Conservation (phyloP, 2,797 vertebrate species). For the Hirundo rustica region DNA sequence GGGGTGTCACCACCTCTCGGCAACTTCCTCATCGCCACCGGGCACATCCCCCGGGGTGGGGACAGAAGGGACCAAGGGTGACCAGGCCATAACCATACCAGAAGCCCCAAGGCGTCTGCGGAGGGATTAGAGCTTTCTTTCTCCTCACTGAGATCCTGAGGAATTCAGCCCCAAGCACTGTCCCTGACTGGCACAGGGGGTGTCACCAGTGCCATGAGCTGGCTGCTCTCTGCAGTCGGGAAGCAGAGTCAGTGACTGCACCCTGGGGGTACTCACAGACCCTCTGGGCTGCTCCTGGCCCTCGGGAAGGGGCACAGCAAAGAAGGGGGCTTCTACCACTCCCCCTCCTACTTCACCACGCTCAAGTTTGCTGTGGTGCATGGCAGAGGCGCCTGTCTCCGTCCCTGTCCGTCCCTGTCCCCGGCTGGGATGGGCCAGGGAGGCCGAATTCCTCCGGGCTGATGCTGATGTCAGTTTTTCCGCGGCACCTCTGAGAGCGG, state of each 20-base stretch:
- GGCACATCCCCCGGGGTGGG: neutral
- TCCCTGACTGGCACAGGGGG: neutral
- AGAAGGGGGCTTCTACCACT: neutral
- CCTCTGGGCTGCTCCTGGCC: neutral
- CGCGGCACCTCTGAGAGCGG: neutral
- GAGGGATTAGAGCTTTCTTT: neutral
- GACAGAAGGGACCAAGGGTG: neutral
- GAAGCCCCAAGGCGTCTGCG: neutral
- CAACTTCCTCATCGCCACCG: neutral
- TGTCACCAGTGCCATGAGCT: neutral
- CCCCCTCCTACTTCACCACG: too few relatives aligned
- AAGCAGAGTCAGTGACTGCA: neutral
- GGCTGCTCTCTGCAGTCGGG: neutral
- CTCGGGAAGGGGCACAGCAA: accelerated
- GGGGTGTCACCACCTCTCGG: neutral
- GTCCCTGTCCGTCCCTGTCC: neutral
- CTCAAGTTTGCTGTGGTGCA: neutral
- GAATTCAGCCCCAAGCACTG: neutral
- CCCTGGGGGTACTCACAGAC: neutral
- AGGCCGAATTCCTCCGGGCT: neutral
- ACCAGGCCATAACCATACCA: neutral
- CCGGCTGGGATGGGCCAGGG: neutral
- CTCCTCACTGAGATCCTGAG: neutral
- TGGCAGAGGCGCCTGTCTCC: neutral
- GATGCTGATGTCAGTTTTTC: conserved; percentile 40